Evolutionary conservation across 2,888 invertebrate genomes (phyloP), one percentile per base, ranked within the genome.

Genomic region (Ochropleura leucogaster): DNA sequence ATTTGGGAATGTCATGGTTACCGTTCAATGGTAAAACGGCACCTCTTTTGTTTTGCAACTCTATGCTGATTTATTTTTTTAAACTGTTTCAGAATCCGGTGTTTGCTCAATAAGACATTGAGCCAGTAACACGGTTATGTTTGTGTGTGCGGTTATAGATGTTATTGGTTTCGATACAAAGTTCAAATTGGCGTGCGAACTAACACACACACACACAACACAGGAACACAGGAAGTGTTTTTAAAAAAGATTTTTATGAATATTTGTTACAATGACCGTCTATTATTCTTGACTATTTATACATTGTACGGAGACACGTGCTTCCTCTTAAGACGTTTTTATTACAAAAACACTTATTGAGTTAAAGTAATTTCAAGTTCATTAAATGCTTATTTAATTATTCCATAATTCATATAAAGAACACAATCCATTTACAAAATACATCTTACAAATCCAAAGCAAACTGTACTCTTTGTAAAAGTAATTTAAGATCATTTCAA

Each of bases 1-100:
- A 94, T 94, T 95, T 91, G 92, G 93, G 96, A 96, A 96, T 96
- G 96, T 96, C 96, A 96, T 92, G 96, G 96, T 93, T 96, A 95
- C 87, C 73, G 87, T 81, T 88, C 88, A 84, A 80, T 83, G 79
- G 74, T 84, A 87, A 78, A 78, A 85, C 85, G 82, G 85, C 60
- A 78, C 74, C 68, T 77, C 82, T 89, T 90, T 91, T 91, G 92
- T 94, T 94, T 94, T 90, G 92, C 89, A 93, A 94, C 68, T 47
- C 59, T 85, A 84, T 78, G 79, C 87, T 80, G 81, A 78, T 84
- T 86, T 88, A 86, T 87, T 90, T 92, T 89, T 89, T 80, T 70
- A 53, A 80, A 80, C 57, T 62, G 74, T 85, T 83, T 81, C 76
- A 53, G 79, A 81, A 79, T 80, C 66, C 72, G 75, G 42, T 85